Conservation (phyloP, 2,797 vertebrate species). For the Salarias fasciatus region DNA sequence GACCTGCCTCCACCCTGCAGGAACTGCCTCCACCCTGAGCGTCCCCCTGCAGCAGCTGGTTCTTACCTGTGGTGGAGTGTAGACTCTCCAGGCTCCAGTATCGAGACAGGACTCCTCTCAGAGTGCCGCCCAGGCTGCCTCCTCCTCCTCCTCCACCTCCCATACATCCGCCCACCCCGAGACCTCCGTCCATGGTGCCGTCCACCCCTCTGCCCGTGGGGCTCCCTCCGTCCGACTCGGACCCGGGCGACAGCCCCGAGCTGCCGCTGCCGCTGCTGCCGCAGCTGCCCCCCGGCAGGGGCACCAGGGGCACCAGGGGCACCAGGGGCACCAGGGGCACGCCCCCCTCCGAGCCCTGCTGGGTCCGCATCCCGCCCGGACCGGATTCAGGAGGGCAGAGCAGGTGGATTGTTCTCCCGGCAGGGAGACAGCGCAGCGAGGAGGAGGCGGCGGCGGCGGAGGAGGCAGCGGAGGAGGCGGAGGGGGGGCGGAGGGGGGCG, state of each 20-base stretch:
- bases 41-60: conserved; percentile 1
- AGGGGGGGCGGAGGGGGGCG: conserved; percentile 27
- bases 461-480: conserved; percentile 9
- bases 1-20: too few relatives aligned
- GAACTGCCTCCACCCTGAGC: too few relatives aligned
- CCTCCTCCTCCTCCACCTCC: conserved; percentile 66
- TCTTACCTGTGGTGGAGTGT: conserved; percentile 92
- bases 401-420: conserved; percentile 55
- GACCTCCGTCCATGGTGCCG: conserved; percentile 55
- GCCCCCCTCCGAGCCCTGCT: conserved; percentile 88
- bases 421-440: conserved; percentile 15
- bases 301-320: too few relatives aligned
- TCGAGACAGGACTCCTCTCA: conserved; percentile 90
- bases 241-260: conserved; percentile 89
- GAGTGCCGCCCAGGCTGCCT: conserved; percentile 77
- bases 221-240: conserved; percentile 91
- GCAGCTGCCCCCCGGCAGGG: conserved; percentile 87
- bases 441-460: conserved; percentile 7
- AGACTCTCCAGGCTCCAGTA: conserved; percentile 98
- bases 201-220: conserved; percentile 59
- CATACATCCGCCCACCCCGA: conserved; percentile 71
- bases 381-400: conserved; percentile 28
- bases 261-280: conserved; percentile 88
- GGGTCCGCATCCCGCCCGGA: conserved; percentile 83
- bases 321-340: conserved; percentile 86